Evolutionary conservation across 2,797 vertebrate species (phyloP).

Genomic region (Neostethus bicornis): DNA sequence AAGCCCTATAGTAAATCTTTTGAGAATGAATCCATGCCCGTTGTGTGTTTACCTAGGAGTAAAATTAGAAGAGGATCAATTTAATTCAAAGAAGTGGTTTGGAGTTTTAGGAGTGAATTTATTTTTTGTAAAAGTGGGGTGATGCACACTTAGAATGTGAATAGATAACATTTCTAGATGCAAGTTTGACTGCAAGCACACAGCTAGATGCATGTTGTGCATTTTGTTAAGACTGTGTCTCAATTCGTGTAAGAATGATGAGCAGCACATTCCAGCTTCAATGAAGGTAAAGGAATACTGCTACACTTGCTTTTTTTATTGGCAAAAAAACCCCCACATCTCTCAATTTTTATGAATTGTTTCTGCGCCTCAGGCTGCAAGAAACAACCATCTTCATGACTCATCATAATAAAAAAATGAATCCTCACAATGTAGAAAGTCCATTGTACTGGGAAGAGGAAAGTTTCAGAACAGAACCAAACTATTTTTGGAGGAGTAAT

Average conservation of each 20-base stretch:
- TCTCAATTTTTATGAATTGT: slow-evolving; percentile 56
- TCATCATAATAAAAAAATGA: slow-evolving; percentile 72
- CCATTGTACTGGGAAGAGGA: slow-evolving; percentile 36
- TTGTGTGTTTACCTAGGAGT: slow-evolving; percentile 50
- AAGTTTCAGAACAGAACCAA: slow-evolving; percentile 50
- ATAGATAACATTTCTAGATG: background rate
- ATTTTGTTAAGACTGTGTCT: background rate
- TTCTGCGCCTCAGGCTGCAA: slow-evolving; percentile 59
- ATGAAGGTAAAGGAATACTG: slow-evolving; percentile 47
- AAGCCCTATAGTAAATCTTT: slow-evolving; percentile 41
- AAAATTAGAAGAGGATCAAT: slow-evolving; percentile 55
- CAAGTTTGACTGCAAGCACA: background rate
- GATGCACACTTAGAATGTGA: slow-evolving; percentile 11
- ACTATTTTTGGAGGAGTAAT: slow-evolving; percentile 39
- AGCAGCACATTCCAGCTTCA: slow-evolving; percentile 8
- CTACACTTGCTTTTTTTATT: slow-evolving; percentile 56
- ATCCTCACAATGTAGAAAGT: slow-evolving; percentile 54
- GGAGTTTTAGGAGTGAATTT: slow-evolving; percentile 47
- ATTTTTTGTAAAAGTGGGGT: slow-evolving; percentile 9
- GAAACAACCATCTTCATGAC: slow-evolving; percentile 64
- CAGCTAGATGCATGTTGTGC: slow-evolving; percentile 1
- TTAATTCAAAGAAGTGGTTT: slow-evolving; percentile 40
- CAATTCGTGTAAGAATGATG: slow-evolving; percentile 9
- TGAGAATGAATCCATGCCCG: slow-evolving; percentile 44
- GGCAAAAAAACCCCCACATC: slow-evolving; percentile 32